Evolutionary conservation across 2,797 vertebrate species (phyloP).

Genomic region (Sebastes taczanowskii): DNA sequence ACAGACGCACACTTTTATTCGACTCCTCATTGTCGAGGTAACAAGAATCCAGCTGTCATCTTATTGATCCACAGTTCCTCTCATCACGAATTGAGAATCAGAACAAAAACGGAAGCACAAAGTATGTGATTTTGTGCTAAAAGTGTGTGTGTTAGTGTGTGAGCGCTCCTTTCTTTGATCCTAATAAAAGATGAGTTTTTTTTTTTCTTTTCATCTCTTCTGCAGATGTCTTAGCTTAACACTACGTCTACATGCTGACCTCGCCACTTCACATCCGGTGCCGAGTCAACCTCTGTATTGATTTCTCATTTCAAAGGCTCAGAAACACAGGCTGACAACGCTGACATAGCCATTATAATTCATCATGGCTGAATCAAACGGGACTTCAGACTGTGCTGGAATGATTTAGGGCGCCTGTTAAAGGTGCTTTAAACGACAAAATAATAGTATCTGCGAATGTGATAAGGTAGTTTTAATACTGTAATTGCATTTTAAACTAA

Average conservation of each 20-base stretch:
- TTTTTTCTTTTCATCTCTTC: background rate
- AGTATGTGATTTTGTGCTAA: background rate
- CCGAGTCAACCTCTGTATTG: constrained; percentile 38
- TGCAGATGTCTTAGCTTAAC: constrained; percentile 4
- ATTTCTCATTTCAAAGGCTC: constrained; percentile 51
- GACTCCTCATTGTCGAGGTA: constrained; percentile 42
- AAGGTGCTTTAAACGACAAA: background rate
- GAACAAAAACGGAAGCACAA: constrained; percentile 15
- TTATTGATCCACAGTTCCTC: constrained; percentile 29
- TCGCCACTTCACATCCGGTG: constrained; percentile 34
- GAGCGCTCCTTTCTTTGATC: constrained; percentile 21
- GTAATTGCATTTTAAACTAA: background rate
- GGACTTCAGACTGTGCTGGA: constrained; percentile 1
- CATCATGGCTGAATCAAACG: constrained; percentile 33
- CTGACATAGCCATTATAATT: constrained; percentile 33
- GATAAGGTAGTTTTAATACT: background rate
- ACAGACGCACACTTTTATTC: constrained; percentile 27
- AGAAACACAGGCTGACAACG: constrained; percentile 22
- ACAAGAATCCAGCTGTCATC: constrained; percentile 44
- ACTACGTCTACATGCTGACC: constrained; percentile 30
- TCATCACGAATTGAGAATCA: constrained; percentile 27
- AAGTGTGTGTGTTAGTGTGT: background rate
- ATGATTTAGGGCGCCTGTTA: constrained; percentile 7
- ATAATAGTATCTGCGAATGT: background rate
- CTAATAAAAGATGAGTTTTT: background rate